Evolutionary conservation across 2,113 vertebrate species (phyloP).

Genomic region (Bufo bufo): DNA sequence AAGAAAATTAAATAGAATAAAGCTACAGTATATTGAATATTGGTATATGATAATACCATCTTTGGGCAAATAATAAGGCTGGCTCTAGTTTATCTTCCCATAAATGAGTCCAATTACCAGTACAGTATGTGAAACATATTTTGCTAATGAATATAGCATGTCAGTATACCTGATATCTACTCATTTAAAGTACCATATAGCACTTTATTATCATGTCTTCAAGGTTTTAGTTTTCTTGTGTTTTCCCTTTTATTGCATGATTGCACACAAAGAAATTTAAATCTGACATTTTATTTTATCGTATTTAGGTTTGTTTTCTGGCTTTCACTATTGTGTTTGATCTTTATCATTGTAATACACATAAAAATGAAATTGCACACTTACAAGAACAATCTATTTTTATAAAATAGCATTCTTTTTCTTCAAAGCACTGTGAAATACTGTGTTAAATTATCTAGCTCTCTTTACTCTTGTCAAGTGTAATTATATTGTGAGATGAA

Average conservation of each 20-base stretch:
- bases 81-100: too few species aligned
- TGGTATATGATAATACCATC: too few species aligned
- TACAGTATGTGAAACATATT: neutral
- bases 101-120: too few species aligned
- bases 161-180: neutral
- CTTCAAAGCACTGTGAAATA: neutral
- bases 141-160: neutral
- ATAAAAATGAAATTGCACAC: constrained; percentile 4
- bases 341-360: neutral
- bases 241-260: neutral
- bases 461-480: neutral
- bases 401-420: neutral
- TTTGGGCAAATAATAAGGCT: too few species aligned
- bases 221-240: neutral
- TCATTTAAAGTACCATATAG: neutral
- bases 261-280: neutral
- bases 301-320: constrained; percentile 9
- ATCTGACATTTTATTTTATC: constrained; percentile 16
- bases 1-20: too few species aligned
- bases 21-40: too few species aligned
- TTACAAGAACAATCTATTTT: constrained; percentile 6
- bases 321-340: constrained; percentile 13
- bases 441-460: neutral
- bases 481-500: constrained; percentile 6
- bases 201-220: neutral